Evolutionary conservation across 2,888 invertebrate species (phyloP), one percentile per base, ranked within the genome.

Genomic region (Cyclophora albipunctata): DNA sequence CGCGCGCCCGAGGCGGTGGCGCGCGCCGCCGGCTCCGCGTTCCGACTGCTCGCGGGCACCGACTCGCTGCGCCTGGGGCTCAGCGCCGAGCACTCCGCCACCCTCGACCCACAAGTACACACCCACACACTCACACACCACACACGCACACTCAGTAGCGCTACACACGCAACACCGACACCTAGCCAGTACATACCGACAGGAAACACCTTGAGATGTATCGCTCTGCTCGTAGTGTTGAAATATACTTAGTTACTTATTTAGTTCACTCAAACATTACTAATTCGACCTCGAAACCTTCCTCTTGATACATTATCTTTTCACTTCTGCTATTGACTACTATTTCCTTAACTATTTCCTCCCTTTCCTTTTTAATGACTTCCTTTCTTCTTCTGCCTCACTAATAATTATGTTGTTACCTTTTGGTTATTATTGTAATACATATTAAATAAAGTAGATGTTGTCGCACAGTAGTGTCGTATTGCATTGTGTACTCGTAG

Each of bases 1-100:
- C 92, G 91, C 81, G 93, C 94, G 72, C 94, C 94, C 75, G 94
- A 93, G 90, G 92, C 93, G 79, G 92, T 94, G 89, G 94, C 94
- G 71, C 91, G 94, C 78, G 93, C 94, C 69, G 94, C 93, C 57
- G 94, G 94, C 73, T 92, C 92, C 70, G 92, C 94, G 72, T 94
- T 93, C 90, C 91, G 94, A 58, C 92, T 94, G 84, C 92, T 94
- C 74, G 93, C 94, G 66, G 87, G 87, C 75, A 94, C 94, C 62
- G 93, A 94, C 90, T 92, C 92, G 78, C 90, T 93, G 70, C 93
- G 92, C 88, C 87, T 93, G 78, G 92, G 92, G 67, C 85, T 92
- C 75, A 91, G 91, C 75, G 91, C 93, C 78, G 86, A 91, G 57
- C 87, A 91, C 78, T 83, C 90, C 64, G 89, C 89, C 71, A 81